Percentiles rank a stretch among this genome's conserved stretches.
Conservation (phyloP, 2,888 invertebrate species). For the Ormyrus nitidulus region DNA sequence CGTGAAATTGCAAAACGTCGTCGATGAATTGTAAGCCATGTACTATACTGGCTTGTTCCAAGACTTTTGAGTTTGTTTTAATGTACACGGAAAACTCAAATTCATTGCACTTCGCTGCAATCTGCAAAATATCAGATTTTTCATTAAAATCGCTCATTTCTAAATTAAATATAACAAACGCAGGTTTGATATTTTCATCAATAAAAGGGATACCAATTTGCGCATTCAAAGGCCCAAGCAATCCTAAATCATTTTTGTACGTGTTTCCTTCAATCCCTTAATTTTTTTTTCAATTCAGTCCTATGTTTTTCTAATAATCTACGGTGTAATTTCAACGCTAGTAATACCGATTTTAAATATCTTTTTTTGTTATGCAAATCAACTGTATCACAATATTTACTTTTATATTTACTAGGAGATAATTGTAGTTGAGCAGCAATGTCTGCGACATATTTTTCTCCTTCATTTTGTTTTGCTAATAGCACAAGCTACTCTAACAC, state of each 20-base stretch:
- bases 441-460: slow-evolving; percentile 16
- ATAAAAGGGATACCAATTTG: background rate
- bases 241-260: slow-evolving; percentile 47
- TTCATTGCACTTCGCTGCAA: no score
- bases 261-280: slow-evolving; percentile 52
- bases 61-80: no score
- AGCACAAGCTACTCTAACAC: slow-evolving; percentile 32
- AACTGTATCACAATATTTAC: slow-evolving; percentile 4
- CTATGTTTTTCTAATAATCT: slow-evolving; percentile 50
- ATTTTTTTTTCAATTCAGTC: slow-evolving; percentile 50
- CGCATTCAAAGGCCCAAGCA: slow-evolving; percentile 21
- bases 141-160: slow-evolving; percentile 26
- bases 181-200: background rate
- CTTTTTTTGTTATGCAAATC: slow-evolving; percentile 8
- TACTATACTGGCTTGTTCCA: background rate
- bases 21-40: background rate
- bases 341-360: slow-evolving; percentile 16
- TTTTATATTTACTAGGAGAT: slow-evolving; percentile 38
- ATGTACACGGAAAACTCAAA: no score
- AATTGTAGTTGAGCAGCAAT: slow-evolving; percentile 12
- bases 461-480: slow-evolving; percentile 46
- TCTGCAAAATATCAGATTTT: no score
- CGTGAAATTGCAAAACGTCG: slow-evolving; percentile 9
- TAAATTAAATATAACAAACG: slow-evolving; percentile 32
- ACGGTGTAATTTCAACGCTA: slow-evolving; percentile 19